These are phyloP conservation scores for Semaprochilodus insignis DNA, from an alignment of 2,797 vertebrate species.

Conservation along the genomic window DNA sequence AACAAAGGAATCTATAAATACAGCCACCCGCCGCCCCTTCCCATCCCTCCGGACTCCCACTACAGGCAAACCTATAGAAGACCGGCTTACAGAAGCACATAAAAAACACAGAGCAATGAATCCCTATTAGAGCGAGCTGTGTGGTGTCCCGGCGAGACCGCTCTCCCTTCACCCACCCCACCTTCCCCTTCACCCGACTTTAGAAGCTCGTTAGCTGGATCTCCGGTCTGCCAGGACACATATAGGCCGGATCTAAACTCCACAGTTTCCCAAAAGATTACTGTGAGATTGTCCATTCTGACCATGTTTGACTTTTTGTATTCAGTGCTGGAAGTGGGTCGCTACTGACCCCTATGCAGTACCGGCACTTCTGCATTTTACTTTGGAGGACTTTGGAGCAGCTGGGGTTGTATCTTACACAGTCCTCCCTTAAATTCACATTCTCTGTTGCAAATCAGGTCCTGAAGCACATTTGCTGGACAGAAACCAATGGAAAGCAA, in stretches of 20 bases:
- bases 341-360: no score
- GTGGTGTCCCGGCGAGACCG: conserved; percentile 23
- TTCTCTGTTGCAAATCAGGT: no score
- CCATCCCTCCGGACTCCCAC: background rate
- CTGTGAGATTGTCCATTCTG: background rate
- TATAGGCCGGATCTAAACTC: background rate
- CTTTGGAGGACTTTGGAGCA: no score
- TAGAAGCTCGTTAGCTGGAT: conserved; percentile 29
- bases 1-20: conserved; percentile 8
- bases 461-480: no score
- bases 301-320: background rate
- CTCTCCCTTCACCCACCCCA: background rate
- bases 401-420: no score
- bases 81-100: background rate
- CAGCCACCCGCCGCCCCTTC: background rate
- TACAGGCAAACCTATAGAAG: background rate
- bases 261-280: background rate
- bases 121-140: conserved; percentile 34
- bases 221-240: background rate
- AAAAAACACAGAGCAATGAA: conserved; percentile 26
- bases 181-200: conserved; percentile 18
- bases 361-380: no score
- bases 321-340: no score
- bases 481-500: no score
- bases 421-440: no score